phyloP scores from a whole-genome alignment of 2,797 vertebrate genomes.

The Melanotaenia trifasciata region DNA sequence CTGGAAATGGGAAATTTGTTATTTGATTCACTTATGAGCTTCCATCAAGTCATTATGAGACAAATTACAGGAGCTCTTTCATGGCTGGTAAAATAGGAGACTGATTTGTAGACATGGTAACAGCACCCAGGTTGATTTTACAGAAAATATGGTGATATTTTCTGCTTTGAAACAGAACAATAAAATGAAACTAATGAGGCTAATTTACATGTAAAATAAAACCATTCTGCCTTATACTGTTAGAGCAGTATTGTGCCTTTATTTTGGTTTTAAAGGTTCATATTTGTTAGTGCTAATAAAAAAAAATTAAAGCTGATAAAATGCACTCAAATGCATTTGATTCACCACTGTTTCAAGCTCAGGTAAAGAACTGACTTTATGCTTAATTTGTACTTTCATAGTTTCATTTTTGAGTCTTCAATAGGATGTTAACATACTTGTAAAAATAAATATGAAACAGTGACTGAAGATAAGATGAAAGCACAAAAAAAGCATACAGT shows the following conservation, averaged over 20 bases:
- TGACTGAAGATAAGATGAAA: neutral
- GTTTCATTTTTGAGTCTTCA: neutral
- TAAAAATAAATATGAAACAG: no score
- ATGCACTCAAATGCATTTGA: neutral
- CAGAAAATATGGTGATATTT: conserved; percentile 26
- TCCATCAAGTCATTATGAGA: conserved; percentile 46
- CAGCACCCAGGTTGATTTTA: conserved; percentile 29
- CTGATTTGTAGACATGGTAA: conserved; percentile 55
- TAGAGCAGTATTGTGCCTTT: neutral
- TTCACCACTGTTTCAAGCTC: neutral
- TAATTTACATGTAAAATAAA: conserved; percentile 22
- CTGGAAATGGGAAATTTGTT: conserved; percentile 57
- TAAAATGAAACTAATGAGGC: conserved; percentile 20
- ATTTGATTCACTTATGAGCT: conserved; percentile 53
- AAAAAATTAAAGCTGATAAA: neutral
- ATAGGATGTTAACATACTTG: neutral
- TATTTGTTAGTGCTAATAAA: neutral
- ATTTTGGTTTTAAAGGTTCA: conserved; percentile 4
- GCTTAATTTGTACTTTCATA: neutral
- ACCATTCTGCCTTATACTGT: neutral
- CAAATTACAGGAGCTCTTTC: conserved; percentile 48
- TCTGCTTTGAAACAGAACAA: conserved; percentile 29
- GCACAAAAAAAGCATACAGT: neutral
- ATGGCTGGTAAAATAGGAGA: conserved; percentile 33
- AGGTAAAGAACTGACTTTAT: neutral